phyloP scores from a whole-genome alignment of 2,113 vertebrate species.

The Chelonoidis abingdonii region DNA sequence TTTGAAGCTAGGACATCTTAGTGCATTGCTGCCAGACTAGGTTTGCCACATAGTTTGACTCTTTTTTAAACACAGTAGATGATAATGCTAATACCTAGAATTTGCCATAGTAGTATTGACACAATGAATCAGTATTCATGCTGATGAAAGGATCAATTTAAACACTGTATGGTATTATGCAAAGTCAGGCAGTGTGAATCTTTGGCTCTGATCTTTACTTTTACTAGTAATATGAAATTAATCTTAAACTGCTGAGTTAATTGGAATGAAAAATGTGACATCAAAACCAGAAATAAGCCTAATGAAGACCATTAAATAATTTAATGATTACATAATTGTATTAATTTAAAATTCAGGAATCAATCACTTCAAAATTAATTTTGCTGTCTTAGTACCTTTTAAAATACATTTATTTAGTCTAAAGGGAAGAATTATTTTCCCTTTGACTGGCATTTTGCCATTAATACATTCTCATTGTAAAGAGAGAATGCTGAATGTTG shows the following conservation, averaged over 20 bases:
- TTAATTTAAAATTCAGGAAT: slow-evolving; percentile 63
- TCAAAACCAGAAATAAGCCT: slow-evolving; percentile 62
- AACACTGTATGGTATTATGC: not conserved
- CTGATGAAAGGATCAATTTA: not conserved
- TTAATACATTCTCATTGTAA: slow-evolving; percentile 61
- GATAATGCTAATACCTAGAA: not conserved
- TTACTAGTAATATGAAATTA: slow-evolving; percentile 61
- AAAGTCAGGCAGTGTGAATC: not conserved
- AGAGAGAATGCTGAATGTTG: slow-evolving; percentile 46
- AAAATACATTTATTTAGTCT: slow-evolving; percentile 56
- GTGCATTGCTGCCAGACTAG: not conserved
- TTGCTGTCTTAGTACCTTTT: slow-evolving; percentile 59
- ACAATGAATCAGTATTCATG: not conserved
- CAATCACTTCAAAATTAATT: slow-evolving; percentile 65
- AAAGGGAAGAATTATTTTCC: slow-evolving; percentile 53
- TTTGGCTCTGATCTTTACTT: slow-evolving; percentile 43
- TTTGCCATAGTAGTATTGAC: not conserved
- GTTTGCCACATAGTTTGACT: not conserved
- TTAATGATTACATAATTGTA: slow-evolving; percentile 69
- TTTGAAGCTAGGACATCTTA: not conserved
- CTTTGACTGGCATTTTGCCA: slow-evolving; percentile 58
- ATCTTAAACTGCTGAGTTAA: slow-evolving; percentile 73
- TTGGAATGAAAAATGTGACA: slow-evolving; percentile 72
- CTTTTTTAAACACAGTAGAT: not conserved
- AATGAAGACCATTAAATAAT: slow-evolving; percentile 73